Evolutionary conservation across 2,888 invertebrate genomes (phyloP), one percentile per base, ranked within the genome.

Genomic region (Cryptocephalus primarius): DNA sequence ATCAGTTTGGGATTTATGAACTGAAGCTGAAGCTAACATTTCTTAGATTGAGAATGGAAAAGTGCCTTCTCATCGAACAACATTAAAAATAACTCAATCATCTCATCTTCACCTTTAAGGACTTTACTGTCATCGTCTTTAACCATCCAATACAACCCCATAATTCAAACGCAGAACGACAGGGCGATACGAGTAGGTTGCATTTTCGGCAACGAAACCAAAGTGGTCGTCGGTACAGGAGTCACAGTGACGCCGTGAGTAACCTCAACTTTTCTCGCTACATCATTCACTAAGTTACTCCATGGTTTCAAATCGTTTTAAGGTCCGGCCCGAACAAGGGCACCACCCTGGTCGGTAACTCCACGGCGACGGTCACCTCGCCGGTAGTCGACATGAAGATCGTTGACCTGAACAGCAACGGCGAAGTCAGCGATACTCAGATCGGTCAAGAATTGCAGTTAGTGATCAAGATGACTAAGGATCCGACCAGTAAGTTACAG

Each of bases 151-250:
- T 85, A 85, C 68, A 89, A 90, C 69, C 80, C 83, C 0, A 80
- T 88, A 55, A 86, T 91, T 48, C 89, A 90, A 69, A 84, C 88
- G 11, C 82, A 87, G 48, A 88, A 87, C 0, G 91, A 91, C 69
- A 78, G 88, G 48, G 79, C 88, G 58, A 80, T 89, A 47, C 81
- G 84, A 58, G 82, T 88, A 6, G 87, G 87, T 1, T 88, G 88
- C 61, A 80, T 85, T n/a, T 76, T 84, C 54, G 73, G 74, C 39
- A 70, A 70, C 38, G 62, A 66, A 43, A 64, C 72, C 11, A 71
- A 69, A 60, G 74, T 77, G 51, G 67, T 79, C 36, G 71, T 77
- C 4, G 76, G 76, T 38, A 75, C 79, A n/a, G 74, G 77, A 33
- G 69, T 78, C 49, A 75, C 72, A 48, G 77, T 79, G 49, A 64